These are phyloP conservation scores for Tenthredo scrophulariae DNA, from an alignment of 2,888 invertebrate genomes.

Conservation along the genomic window DNA sequence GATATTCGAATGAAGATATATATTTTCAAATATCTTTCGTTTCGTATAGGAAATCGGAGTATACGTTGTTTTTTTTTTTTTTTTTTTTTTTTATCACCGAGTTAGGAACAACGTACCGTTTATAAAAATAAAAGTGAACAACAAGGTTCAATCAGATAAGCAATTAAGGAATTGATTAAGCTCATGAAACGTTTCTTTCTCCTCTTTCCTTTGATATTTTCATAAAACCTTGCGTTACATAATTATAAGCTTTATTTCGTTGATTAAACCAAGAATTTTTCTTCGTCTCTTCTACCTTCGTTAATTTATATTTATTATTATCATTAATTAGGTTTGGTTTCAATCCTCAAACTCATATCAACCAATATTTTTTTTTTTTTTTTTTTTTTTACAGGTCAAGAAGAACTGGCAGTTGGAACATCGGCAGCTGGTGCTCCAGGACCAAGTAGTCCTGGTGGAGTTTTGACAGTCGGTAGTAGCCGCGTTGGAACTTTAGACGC, in stretches of 20 bases:
- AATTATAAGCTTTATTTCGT: neutral
- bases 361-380: neutral
- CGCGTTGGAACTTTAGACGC: constrained; percentile 89
- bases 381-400: constrained; percentile 64
- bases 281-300: neutral
- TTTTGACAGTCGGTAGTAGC: constrained; percentile 63
- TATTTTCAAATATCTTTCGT: neutral
- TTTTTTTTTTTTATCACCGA: too few relatives aligned
- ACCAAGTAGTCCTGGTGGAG: constrained; percentile 58
- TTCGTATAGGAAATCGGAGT: neutral
- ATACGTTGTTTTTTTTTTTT: too few relatives aligned
- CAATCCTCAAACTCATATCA: neutral
- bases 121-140: neutral
- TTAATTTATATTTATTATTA: neutral
- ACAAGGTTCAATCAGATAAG: neutral
- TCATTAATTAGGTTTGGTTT: neutral
- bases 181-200: neutral
- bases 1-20: neutral
- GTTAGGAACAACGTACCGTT: neutral
- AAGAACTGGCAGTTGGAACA: constrained; percentile 66
- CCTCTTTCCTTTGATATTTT: neutral
- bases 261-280: neutral
- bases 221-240: neutral
- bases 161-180: neutral
- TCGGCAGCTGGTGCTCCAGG: constrained; percentile 62